phyloP scores from a whole-genome alignment of 2,888 invertebrate genomes.

The Endotricha flammealis region DNA sequence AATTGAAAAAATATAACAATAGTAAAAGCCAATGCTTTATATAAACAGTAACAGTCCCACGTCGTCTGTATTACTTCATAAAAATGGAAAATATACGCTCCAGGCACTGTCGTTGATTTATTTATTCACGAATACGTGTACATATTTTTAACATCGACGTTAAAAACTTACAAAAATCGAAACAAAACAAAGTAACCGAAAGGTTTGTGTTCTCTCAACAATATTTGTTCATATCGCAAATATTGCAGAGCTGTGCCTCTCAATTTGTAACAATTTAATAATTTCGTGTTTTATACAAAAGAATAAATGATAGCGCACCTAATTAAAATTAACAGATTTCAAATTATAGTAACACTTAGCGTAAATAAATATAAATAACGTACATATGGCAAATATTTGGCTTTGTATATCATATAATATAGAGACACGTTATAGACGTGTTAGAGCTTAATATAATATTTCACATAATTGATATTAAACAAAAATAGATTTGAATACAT shows the following conservation, averaged over 20 bases:
- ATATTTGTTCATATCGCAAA: conserved; percentile 67
- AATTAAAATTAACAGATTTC: conserved; percentile 38
- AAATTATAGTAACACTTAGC: conserved; percentile 49
- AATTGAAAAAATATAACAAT: conserved; percentile 75
- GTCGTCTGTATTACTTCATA: conserved; percentile 49
- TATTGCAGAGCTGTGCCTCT: conserved; percentile 65
- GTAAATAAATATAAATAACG: conserved; percentile 65
- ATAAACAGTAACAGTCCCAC: conserved; percentile 57
- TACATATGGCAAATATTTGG: conserved; percentile 77
- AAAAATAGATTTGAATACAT: no score
- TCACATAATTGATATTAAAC: background rate
- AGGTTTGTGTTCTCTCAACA: conserved; percentile 47
- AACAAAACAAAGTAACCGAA: conserved; percentile 40
- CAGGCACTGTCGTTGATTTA: conserved; percentile 59
- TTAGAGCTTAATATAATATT: conserved; percentile 1
- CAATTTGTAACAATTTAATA: conserved; percentile 26
- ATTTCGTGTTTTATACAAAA: conserved; percentile 22
- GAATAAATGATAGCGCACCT: conserved; percentile 20
- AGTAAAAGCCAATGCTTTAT: conserved; percentile 69
- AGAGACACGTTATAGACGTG: conserved; percentile 41
- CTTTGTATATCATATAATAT: conserved; percentile 58
- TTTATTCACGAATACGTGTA: conserved; percentile 36
- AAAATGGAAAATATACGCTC: conserved; percentile 58
- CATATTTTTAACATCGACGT: conserved; percentile 35
- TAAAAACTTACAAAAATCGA: conserved; percentile 40